Base-by-base conservation (phyloP, 1,140 invertebrate genomes). In the Pogonomyrmex californicus region DNA sequence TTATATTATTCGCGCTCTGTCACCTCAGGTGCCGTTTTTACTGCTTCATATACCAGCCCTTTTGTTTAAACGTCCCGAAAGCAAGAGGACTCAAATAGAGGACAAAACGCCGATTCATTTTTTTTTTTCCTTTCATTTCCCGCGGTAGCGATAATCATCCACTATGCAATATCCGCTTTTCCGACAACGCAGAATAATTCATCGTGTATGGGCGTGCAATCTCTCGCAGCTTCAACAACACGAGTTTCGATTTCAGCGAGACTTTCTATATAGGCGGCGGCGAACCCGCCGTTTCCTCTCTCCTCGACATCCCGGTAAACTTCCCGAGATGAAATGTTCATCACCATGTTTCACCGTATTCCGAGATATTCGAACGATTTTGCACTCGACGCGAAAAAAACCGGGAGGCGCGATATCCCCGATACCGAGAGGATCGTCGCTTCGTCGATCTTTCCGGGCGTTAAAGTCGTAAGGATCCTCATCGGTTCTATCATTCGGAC, bases 111-210 rank as follows among this genome's bases (percentile, higher is more conserved):
- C 79, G 38, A 60, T 73, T 62, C n/a, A 47, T 47, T 47, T 44
- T 23, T 23, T 23, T 23, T 23, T 23, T 38, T 49, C 47, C 47
- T 17, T 0, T 60, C 38, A 49, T 81, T 47, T 81, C 44, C 78
- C 65, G 38, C 23, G 78, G 51, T 30, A 12, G 51, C 30, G 44
- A 60, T 75, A 73, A 75, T 83, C 33, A 83, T 75, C 33, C 56
- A 47, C 38, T 60, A 17, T 47, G 23, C 47, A 12, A 23, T 41
- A 47, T 73, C 17, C 33, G 68, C 33, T 75, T 38, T 47, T 4
- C 66, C 78, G 38, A 7, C 41, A 47, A 38, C 10, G 41, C 23
- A 44, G 54, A 83, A 83, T 83, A 47, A 73, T 73, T 73, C 33
- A 62, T 83, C 41, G 68, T 33, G 41, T 38, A 30, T 33, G 10